Evolutionary conservation across 2,888 invertebrate species (phyloP).

Genomic region (Drosophila macrospina): DNA sequence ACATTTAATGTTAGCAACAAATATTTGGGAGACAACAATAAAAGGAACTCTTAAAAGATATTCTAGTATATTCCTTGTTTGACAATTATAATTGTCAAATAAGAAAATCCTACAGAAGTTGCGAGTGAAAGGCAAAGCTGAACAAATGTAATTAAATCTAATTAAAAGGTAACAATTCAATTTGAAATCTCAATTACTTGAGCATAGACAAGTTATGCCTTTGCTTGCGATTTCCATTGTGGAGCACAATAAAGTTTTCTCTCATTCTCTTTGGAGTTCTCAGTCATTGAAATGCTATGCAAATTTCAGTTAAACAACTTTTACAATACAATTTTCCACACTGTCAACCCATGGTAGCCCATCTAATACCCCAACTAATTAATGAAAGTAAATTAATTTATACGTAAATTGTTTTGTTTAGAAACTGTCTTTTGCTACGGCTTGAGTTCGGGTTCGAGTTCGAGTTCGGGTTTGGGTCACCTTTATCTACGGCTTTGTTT

Average conservation of each 20-base stretch:
- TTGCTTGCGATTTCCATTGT: constrained; percentile 36
- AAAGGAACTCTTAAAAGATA: neutral
- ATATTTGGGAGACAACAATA: neutral
- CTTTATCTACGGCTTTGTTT: constrained; percentile 68
- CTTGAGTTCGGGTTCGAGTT: constrained; percentile 26
- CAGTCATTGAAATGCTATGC: constrained; percentile 54
- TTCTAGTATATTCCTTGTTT: no score
- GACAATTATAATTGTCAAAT: no score
- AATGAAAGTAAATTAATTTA: constrained; percentile 84
- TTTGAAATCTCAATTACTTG: constrained; percentile 13
- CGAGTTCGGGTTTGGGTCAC: constrained; percentile 32
- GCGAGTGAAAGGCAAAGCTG: neutral
- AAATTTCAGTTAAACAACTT: constrained; percentile 65
- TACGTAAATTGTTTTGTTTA: constrained; percentile 80
- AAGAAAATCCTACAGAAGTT: no score
- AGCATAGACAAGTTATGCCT: constrained; percentile 23
- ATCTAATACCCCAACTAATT: constrained; percentile 80
- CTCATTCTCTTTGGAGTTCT: constrained; percentile 19
- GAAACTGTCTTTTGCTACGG: constrained; percentile 52
- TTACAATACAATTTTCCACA: constrained; percentile 67
- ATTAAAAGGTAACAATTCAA: neutral
- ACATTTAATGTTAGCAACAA: neutral
- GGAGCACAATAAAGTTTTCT: constrained; percentile 22
- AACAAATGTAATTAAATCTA: neutral
- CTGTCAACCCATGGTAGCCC: constrained; percentile 62